Percentiles rank a stretch among this genome's conserved stretches.
phyloP scores from a whole-genome alignment of 2,113 vertebrate genomes.

The Ceratotherium simum region DNA sequence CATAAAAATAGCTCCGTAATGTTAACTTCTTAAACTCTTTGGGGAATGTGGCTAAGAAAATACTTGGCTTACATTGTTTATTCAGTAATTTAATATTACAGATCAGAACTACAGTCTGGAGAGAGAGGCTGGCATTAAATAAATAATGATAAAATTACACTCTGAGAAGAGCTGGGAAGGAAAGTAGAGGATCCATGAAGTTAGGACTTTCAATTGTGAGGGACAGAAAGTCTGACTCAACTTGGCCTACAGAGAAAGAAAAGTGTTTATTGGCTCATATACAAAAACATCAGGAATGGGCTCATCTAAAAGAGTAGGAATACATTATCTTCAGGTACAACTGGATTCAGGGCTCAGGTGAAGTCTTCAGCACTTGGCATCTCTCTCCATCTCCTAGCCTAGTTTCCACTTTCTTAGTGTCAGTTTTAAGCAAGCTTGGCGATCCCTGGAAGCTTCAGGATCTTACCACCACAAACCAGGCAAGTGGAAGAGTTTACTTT shows the following conservation, averaged over 20 bases:
- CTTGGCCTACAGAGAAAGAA: neutral
- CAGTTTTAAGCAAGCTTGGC: neutral
- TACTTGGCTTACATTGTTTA: neutral
- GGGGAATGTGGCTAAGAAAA: neutral
- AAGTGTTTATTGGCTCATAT: neutral
- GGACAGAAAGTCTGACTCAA: neutral
- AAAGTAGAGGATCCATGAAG: neutral
- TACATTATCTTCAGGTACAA: neutral
- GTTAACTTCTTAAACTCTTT: neutral
- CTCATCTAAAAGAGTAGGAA: neutral
- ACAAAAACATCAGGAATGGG: neutral
- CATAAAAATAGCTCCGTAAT: neutral
- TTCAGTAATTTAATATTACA: neutral
- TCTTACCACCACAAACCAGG: neutral
- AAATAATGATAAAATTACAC: neutral
- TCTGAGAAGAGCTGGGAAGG: neutral
- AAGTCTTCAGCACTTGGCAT: neutral
- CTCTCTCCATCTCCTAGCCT: neutral
- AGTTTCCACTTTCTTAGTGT: neutral
- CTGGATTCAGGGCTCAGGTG: neutral
- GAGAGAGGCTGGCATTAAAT: neutral
- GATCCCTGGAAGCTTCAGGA: neutral
- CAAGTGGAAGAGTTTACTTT: neutral
- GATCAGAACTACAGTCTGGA: neutral
- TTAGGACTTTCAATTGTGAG: neutral